These are phyloP conservation scores for Hoplodrina blanda DNA, from an alignment of 2,888 invertebrate genomes.

Conservation along the genomic window DNA sequence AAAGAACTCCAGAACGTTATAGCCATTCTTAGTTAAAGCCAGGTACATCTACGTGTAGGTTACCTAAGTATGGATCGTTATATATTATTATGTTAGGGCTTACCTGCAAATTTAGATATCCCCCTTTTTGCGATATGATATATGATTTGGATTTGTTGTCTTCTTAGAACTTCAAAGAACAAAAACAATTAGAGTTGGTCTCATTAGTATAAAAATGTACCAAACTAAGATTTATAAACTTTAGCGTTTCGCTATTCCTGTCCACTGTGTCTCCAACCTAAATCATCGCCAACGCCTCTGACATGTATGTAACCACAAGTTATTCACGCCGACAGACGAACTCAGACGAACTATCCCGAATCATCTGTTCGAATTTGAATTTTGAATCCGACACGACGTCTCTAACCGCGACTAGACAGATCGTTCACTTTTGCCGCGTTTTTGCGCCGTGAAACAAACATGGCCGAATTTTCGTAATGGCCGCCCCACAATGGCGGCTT, in stretches of 20 bases:
- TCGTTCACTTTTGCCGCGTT: slow-evolving; percentile 80
- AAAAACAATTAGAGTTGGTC: neutral
- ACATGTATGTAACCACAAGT: slow-evolving; percentile 63
- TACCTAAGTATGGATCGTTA: slow-evolving; percentile 13
- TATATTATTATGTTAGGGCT: slow-evolving; percentile 22
- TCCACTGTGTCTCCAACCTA: slow-evolving; percentile 35
- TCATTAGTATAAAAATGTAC: neutral
- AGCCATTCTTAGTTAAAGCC: neutral
- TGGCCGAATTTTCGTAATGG: slow-evolving; percentile 88
- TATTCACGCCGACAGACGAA: slow-evolving; percentile 63
- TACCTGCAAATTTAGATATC: neutral
- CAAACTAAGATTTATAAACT: neutral
- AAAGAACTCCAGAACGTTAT: neutral
- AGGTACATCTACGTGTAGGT: neutral
- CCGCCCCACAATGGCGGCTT: slow-evolving; percentile 80
- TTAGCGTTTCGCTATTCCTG: slow-evolving; percentile 46
- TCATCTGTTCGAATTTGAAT: slow-evolving; percentile 74
- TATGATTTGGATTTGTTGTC: neutral
- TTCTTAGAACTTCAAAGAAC: neutral
- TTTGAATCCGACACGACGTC: slow-evolving; percentile 69
- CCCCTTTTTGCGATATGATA: slow-evolving; percentile 17
- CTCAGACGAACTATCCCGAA: slow-evolving; percentile 66
- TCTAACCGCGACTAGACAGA: slow-evolving; percentile 72
- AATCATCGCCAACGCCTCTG: slow-evolving; percentile 57
- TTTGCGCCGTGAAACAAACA: slow-evolving; percentile 82